phyloP scores from a whole-genome alignment of 2,888 invertebrate genomes.

The Dexiosoma caninum region DNA sequence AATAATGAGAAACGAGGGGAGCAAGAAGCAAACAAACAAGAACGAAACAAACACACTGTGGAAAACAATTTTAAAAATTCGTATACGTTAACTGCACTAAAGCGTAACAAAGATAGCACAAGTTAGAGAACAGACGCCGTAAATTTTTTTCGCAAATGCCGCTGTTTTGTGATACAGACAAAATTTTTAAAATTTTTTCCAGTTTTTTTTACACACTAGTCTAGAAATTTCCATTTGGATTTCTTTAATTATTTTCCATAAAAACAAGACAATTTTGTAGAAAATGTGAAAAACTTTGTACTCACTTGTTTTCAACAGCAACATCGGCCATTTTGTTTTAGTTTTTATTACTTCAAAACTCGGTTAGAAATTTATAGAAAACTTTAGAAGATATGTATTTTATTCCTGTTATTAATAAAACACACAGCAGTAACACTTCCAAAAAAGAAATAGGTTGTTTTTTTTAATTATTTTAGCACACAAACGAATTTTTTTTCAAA shows the following conservation, averaged over 20 bases:
- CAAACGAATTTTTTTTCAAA: slow-evolving; percentile 21
- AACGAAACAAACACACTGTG: slow-evolving; percentile 41
- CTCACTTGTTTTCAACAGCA: slow-evolving; percentile 78
- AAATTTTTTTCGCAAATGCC: slow-evolving; percentile 59
- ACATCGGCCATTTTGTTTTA: slow-evolving; percentile 78
- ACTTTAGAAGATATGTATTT: slow-evolving; percentile 55
- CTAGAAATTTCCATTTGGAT: slow-evolving; percentile 19
- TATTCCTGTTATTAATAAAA: slow-evolving; percentile 59
- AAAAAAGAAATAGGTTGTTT: slow-evolving; percentile 23
- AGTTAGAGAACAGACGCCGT: slow-evolving; percentile 57
- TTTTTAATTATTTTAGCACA: slow-evolving; percentile 36
- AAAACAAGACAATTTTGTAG: no score
- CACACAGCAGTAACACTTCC: slow-evolving; percentile 45
- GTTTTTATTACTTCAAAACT: slow-evolving; percentile 61
- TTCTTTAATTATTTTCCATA: slow-evolving; percentile 24
- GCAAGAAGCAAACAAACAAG: slow-evolving; percentile 25
- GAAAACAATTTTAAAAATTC: neutral
- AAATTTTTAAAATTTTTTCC: slow-evolving; percentile 71
- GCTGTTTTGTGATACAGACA: slow-evolving; percentile 70
- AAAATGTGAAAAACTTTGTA: slow-evolving; percentile 65
- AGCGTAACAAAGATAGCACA: slow-evolving; percentile 68
- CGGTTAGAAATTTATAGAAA: slow-evolving; percentile 22
- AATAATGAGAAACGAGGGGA: neutral
- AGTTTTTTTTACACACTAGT: slow-evolving; percentile 60
- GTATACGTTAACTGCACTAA: slow-evolving; percentile 42